A percentile compares a stretch with the other conserved stretches of the same genome.
Conservation (phyloP, 2,888 invertebrate species). For the Lomographa bimaculata region DNA sequence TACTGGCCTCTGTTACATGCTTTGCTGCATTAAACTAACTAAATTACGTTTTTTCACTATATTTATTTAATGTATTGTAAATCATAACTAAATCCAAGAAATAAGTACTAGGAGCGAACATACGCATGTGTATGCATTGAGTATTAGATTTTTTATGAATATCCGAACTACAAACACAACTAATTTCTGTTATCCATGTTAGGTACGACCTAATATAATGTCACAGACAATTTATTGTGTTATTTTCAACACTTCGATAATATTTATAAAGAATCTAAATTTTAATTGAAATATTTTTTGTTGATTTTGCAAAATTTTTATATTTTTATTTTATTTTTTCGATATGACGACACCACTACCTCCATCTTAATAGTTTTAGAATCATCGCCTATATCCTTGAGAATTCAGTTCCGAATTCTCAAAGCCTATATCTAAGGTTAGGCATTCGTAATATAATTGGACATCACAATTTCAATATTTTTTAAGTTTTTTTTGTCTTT, state of each 20-base stretch:
- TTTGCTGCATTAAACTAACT: constrained; percentile 9
- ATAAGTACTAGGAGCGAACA: constrained; percentile 49
- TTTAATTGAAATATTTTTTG: constrained; percentile 55
- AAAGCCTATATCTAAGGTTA: constrained; percentile 32
- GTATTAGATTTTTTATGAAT: constrained; percentile 41
- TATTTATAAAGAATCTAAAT: constrained; percentile 33
- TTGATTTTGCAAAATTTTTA: constrained; percentile 65
- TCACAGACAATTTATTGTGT: constrained; percentile 22
- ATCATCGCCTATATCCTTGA: constrained; percentile 38
- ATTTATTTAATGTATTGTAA: constrained; percentile 21
- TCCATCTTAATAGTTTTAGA: constrained; percentile 39
- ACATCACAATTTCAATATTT: constrained; percentile 32
- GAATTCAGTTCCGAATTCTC: no score
- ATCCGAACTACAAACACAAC: constrained; percentile 21
- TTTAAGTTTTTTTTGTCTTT: constrained; percentile 58
- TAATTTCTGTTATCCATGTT: constrained; percentile 23
- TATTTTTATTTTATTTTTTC: constrained; percentile 66
- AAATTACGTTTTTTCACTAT: constrained; percentile 18
- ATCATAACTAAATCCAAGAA: constrained; percentile 41
- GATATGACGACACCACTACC: constrained; percentile 57
- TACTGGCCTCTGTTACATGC: constrained; percentile 19
- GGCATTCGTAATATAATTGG: constrained; percentile 25
- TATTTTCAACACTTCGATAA: constrained; percentile 18
- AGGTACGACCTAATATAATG: constrained; percentile 35
- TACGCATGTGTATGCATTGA: constrained; percentile 31